Evolutionary conservation across 2,888 invertebrate species (phyloP), one percentile per base, ranked within the genome.

Genomic region (Atrina japonica): DNA sequence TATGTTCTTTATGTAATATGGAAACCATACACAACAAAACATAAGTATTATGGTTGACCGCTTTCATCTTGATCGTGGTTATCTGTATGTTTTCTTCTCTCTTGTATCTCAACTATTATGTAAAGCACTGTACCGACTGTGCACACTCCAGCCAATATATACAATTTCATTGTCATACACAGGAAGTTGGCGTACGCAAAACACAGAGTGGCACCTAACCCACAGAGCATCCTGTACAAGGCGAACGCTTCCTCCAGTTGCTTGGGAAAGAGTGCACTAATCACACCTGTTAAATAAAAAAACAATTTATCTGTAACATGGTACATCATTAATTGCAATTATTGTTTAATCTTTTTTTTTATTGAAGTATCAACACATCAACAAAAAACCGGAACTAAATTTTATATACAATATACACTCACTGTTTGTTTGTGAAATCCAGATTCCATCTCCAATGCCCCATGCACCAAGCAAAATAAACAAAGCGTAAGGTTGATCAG

Each of bases 391-490:
- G n/a, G n/a, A n/a, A n/a, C n/a, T n/a, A n/a, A n/a, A n/a, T n/a
- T n/a, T n/a, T n/a, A n/a, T n/a, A n/a, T n/a, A n/a, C 16, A 27
- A 7, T 23, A 30, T 6, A 9, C 58, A 86, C 89, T 82, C 76
- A 89, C 89, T 85, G 72, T 86, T 86, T 16, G 81, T 78, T 67
- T 89, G 88, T n/a, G 88, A 86, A 52, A 86, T 80, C 83, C 87
- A 86, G 27, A 89, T 85, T 3, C 89, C 89, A 64, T 89, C 89
- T 1, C 85, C 86, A 11, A 88, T 66, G 5, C 89, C 89, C 87
- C 88, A 88, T 7, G 81, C 64, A 1, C 83, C 86, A 16, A 87
- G 78, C 29, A 88, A 72, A 58, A 84, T 73, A 70, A 88, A 84
- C 35, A 84, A 79, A 5, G 81, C 71, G 30, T 77, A 56, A 1